Evolutionary conservation across 92 coral and sea anemone species (phyloP).

Genomic region (Phenganax marumi): DNA sequence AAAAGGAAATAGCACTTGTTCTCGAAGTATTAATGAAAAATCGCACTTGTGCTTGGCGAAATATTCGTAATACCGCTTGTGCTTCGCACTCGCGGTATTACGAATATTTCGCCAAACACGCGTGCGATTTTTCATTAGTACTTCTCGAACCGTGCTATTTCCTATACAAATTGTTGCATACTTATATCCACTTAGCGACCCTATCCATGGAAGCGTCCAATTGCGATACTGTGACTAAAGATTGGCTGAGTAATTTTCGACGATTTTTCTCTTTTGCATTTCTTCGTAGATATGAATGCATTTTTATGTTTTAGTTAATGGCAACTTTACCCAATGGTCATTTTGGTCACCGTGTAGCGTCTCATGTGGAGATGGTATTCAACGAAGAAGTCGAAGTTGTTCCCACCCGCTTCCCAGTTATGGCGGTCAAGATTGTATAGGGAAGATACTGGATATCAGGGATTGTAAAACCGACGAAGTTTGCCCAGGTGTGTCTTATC

Average conservation of each 20-base stretch:
- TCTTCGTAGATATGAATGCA: not conserved
- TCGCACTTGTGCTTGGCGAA: too few species aligned
- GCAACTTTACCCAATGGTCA: conserved; percentile 31
- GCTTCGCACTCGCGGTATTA: too few species aligned
- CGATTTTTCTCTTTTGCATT: not conserved
- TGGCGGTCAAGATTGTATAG: conserved; percentile 29
- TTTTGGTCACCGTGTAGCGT: conserved; percentile 37
- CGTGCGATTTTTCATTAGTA: too few species aligned
- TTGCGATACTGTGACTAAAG: too few species aligned
- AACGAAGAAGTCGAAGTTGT: conserved; percentile 11
- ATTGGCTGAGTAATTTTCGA: not conserved
- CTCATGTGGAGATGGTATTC: conserved; percentile 36
- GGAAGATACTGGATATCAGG: conserved; percentile 12
- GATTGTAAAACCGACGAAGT: not conserved
- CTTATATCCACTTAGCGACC: too few species aligned
- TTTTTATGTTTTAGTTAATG: conserved; percentile 11
- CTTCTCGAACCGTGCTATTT: too few species aligned
- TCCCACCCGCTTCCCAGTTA: conserved; percentile 12
- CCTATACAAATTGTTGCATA: too few species aligned
- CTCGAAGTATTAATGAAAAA: too few species aligned
- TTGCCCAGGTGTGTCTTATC: conserved; percentile 22
- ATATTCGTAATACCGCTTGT: too few species aligned
- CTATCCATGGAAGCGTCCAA: too few species aligned
- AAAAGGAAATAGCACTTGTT: too few species aligned
- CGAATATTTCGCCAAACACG: too few species aligned